Conservation (phyloP, 2,888 invertebrate genomes). For the Mesorhabditis belari region DNA sequence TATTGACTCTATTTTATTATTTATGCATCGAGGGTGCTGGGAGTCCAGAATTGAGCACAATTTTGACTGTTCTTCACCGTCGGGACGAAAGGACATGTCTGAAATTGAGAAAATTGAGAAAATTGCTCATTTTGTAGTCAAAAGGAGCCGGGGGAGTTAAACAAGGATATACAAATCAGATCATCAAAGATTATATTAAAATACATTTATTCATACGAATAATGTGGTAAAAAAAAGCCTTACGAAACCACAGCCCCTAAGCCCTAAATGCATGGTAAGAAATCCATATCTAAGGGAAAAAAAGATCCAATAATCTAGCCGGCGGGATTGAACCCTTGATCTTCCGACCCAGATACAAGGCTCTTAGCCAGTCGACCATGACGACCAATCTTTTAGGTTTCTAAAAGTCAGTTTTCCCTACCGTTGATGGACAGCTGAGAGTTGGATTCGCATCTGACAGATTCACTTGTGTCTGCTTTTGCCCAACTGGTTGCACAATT, state of each 20-base stretch:
- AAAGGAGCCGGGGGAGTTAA: background rate
- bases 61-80: slow-evolving; percentile 23
- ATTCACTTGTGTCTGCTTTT: slow-evolving; percentile 17
- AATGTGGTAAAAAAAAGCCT: background rate
- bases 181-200: background rate
- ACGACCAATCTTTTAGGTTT: too few species aligned
- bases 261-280: too few species aligned
- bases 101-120: background rate
- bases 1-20: too few species aligned
- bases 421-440: slow-evolving; percentile 15
- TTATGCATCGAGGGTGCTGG: background rate
- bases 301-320: too few species aligned
- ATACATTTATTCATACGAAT: too few species aligned
- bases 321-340: too few species aligned
- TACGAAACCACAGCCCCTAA: too few species aligned
- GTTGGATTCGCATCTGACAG: slow-evolving; percentile 14
- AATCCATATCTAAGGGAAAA: background rate
- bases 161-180: background rate
- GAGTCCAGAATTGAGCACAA: slow-evolving; percentile 12
- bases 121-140: background rate
- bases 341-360: too few species aligned
- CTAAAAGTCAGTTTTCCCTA: too few species aligned
- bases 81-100: slow-evolving; percentile 23
- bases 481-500: slow-evolving; percentile 18
- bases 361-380: too few species aligned